Base-by-base conservation (phyloP, 2,797 vertebrate genomes). In the Sebastes itinus region DNA sequence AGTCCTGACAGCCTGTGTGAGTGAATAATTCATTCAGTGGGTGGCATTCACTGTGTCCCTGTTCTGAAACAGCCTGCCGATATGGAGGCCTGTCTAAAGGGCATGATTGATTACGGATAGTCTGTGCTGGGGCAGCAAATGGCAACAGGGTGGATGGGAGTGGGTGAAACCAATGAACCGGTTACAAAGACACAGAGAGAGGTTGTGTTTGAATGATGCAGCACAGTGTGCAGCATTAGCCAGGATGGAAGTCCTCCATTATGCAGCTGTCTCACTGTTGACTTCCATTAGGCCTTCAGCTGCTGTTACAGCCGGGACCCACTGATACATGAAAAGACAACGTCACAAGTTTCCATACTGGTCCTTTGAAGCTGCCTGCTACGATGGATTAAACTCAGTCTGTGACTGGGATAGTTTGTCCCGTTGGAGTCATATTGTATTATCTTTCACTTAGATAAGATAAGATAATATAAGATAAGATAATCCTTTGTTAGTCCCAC, bases 21-120 rank as follows among this genome's bases (percentile, higher is more conserved):
- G 72, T 90, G 25, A 87, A 89, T 90, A 81, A 91, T 86, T 91
- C 52, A 90, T 81, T 16, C 10, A 25, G 10, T 27, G 46, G 68
- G 49, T 71, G 38, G 77, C 25, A 61, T 75, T 68, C 63, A 75
- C 13, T 46, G 61, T 25, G 68, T 58, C 80, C 76, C 46, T 68
- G 18, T 72, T 72, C n/a, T 46, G 16, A 71, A 61, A 66, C 65
- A 52, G 18, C 75, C 78, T 20, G 23, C 73, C 54, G 60, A 59
- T 22, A 59, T 16, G 20, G 35, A 72, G 9, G 42, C 16, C 58
- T 64, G 25, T 74, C 49, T 73, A 64, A 81, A 88, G 78, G 73
- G 11, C 75, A 52, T 6, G 52, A 88, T 83, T 77, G 86, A 83
- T 88, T 73, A 67, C 72, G 27, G 61, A 75, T 61, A 7, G 62